Base-by-base conservation (phyloP, 1,140 invertebrate genomes). In the Chrysoperla carnea region DNA sequence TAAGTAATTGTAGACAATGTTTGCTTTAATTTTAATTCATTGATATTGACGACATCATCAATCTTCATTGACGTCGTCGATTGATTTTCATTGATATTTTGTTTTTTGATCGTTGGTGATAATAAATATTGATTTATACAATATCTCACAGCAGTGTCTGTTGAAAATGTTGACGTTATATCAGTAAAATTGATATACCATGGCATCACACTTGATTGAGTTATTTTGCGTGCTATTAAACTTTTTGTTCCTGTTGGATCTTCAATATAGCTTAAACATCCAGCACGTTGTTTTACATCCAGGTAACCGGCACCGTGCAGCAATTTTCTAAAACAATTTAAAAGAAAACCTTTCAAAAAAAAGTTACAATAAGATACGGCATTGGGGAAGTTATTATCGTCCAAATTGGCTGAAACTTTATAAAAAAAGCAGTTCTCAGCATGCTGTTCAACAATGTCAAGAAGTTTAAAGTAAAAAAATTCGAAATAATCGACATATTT, bases 201-300 rank as follows among this genome's bases (percentile, higher is more conserved):
- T 17, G 83, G 70, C 50, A 78, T 67, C 37, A 74, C 64, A 52
- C 80, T 76, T 52, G 88, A 82, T 13, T 79, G 76, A 1, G 83
- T 87, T n/a, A 91, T 59, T 0, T 81, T 82, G 52, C 84, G 79
- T 0, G 85, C 83, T 31, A 91, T 59, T 42, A 90, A 70, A 54
- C 81, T 87, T 55, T 80, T 73, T 56, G 84, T 85, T 11, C 87
- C 82, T 57, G 88, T 75, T 9, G 88, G 87, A 66, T 94, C 89
- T 59, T 88, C 83, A 3, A 75, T 54, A 59, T 93, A 89, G 0
- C 87, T 86, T 1, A 93, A 67, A 60, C 85, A 87, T 3, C 89
- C 89, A 11, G 85, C 85, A 53, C 80, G 75, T 56, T 90, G 86
- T 58, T 94, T 93, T 1, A 94, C 81, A 54, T 81, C 77, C 9